Evolutionary conservation across 2,113 vertebrate species (phyloP).

Genomic region (Plotosus lineatus): DNA sequence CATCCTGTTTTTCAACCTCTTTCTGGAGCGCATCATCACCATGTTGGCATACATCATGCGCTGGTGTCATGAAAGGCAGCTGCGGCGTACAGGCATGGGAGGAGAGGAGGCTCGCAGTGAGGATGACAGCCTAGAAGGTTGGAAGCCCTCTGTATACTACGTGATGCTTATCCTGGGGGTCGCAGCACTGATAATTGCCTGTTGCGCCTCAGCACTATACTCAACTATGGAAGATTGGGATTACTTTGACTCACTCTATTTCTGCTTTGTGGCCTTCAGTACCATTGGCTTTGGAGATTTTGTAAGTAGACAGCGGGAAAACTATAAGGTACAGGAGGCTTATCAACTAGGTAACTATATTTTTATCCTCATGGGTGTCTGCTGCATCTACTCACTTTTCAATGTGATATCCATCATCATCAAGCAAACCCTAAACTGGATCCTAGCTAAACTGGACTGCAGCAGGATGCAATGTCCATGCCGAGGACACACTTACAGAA

Average conservation of each 20-base stretch:
- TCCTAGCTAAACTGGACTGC: slow-evolving; percentile 69
- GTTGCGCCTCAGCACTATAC: slow-evolving; percentile 75
- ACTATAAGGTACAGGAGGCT: slow-evolving; percentile 71
- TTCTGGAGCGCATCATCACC: slow-evolving; percentile 79
- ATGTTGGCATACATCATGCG: slow-evolving; percentile 79
- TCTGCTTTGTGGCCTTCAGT: slow-evolving; percentile 80
- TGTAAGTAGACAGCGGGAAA: slow-evolving; percentile 74
- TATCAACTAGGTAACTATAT: slow-evolving; percentile 75
- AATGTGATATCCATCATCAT: slow-evolving; percentile 80
- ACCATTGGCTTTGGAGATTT: slow-evolving; percentile 79
- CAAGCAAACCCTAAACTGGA: slow-evolving; percentile 79
- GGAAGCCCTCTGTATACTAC: slow-evolving; percentile 78
- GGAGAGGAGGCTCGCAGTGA: slow-evolving; percentile 59
- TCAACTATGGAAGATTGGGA: slow-evolving; percentile 77
- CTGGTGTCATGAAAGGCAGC: slow-evolving; percentile 72
- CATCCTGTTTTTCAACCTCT: slow-evolving; percentile 80
- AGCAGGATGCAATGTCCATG: slow-evolving; percentile 53
- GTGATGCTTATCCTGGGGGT: slow-evolving; percentile 77
- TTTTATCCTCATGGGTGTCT: slow-evolving; percentile 78
- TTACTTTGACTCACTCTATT: slow-evolving; percentile 77
- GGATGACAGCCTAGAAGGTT: slow-evolving; percentile 74
- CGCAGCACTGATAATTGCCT: slow-evolving; percentile 73
- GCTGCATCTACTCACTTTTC: slow-evolving; percentile 79
- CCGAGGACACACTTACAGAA: slow-evolving; percentile 51
- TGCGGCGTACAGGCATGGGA: slow-evolving; percentile 60